Evolutionary conservation across 2,888 invertebrate species (phyloP).

Genomic region (Parelbella ahira): DNA sequence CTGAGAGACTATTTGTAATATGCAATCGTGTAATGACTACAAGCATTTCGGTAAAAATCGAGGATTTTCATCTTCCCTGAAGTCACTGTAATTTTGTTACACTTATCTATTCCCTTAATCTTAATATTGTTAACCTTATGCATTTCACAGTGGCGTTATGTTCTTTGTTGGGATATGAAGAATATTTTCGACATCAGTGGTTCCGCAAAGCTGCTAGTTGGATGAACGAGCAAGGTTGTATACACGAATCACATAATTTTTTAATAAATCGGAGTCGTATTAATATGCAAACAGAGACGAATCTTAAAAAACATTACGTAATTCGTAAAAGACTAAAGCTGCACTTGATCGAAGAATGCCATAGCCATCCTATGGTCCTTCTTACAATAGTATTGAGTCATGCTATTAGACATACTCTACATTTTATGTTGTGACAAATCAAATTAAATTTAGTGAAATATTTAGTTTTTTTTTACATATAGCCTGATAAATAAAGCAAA

Average conservation of each 20-base stretch:
- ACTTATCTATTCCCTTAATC: too few species aligned
- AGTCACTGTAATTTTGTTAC: too few species aligned
- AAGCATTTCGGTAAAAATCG: too few species aligned
- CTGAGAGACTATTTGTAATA: too few species aligned
- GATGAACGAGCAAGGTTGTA: constrained; percentile 40
- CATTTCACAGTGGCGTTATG: constrained; percentile 35
- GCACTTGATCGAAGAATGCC: constrained; percentile 28
- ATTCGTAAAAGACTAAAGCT: constrained; percentile 15
- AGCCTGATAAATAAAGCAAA: too few species aligned
- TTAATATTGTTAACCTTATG: too few species aligned
- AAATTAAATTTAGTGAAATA: too few species aligned
- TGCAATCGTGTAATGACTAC: too few species aligned
- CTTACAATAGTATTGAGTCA: constrained; percentile 32
- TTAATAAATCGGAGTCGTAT: constrained; percentile 29
- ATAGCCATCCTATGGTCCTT: constrained; percentile 38
- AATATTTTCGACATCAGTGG: constrained; percentile 37
- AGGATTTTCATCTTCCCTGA: too few species aligned
- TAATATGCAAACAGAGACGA: constrained; percentile 5
- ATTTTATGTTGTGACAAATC: constrained; percentile 23
- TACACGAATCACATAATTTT: constrained; percentile 37
- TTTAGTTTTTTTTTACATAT: too few species aligned
- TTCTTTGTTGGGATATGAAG: constrained; percentile 35
- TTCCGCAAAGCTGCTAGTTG: constrained; percentile 40
- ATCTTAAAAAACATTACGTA: background rate
- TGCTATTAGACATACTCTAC: constrained; percentile 34